A percentile compares a stretch with the other conserved stretches of the same genome.
phyloP scores from a whole-genome alignment of 2,888 invertebrate species.

The Cryptus viduatorius region DNA sequence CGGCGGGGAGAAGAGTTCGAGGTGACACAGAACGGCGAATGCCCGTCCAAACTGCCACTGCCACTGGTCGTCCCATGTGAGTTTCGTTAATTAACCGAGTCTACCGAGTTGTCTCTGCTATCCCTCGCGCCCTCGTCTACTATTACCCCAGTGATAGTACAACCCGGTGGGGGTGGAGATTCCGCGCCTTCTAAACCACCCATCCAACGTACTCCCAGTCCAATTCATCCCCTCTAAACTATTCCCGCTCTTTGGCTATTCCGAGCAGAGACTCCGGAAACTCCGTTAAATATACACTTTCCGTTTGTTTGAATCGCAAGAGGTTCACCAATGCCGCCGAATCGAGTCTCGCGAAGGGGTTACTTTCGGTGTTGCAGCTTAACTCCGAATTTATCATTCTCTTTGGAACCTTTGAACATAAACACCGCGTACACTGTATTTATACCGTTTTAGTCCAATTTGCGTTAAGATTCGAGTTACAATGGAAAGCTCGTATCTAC shows the following conservation, averaged over 20 bases:
- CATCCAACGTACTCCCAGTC: conserved; percentile 35
- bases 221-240: conserved; percentile 41
- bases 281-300: background rate
- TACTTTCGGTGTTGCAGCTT: background rate
- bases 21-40: conserved; percentile 67
- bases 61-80: conserved; percentile 80
- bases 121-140: conserved; percentile 48
- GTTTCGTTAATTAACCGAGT: conserved; percentile 83
- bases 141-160: conserved; percentile 43
- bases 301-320: too few species aligned
- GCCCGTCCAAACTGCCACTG: conserved; percentile 71
- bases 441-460: conserved; percentile 32
- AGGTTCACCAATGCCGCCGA: too few species aligned
- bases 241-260: background rate
- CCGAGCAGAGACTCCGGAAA: conserved; percentile 33
- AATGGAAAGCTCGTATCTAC: conserved; percentile 15
- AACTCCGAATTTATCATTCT: conserved; percentile 3
- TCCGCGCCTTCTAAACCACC: conserved; percentile 19
- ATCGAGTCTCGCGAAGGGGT: background rate
- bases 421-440: conserved; percentile 3
- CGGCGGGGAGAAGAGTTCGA: conserved; percentile 57
- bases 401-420: background rate
- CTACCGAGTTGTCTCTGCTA: conserved; percentile 75
- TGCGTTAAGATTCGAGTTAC: conserved; percentile 27
- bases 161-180: conserved; percentile 15